Evolutionary conservation across 2,797 vertebrate genomes (phyloP), one percentile per base, ranked within the genome.

Genomic region (Aplochiton taeniatus): DNA sequence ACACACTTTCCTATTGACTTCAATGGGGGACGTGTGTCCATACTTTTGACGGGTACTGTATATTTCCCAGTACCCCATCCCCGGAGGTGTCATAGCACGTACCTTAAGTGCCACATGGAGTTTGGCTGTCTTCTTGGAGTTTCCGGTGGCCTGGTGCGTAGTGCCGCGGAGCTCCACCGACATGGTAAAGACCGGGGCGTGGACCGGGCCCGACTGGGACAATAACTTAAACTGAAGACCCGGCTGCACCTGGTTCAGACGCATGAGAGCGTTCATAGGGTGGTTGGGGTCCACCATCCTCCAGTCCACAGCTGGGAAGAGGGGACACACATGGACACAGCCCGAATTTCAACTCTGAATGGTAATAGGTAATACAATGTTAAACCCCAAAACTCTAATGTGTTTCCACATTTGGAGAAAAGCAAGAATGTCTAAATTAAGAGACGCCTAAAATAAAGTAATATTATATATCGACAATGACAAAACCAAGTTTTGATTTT

Each of bases 41-140:
- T 53, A 4, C 10, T 4, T 11, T 20, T 31, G 3, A 31, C 31
- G 2, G 31, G 2, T 3, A 6, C 2, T 31, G 31, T 31, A 31
- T 92, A 92, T 65, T 93, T 92, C 17, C 93, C 93, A 92, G 93
- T 92, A 0, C 92, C 92, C 77, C 94, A 31, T 31, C 31, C 92
- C 77, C 93, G 6, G 13, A 18, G 11, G 20, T 8, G 31, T 6
- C 31, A 1, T 7, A 5, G 11, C 20, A 6, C 31, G 31, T 89
- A 98, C 96, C 95, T 98, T 98, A 63, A 98, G 95, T 17, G 96
- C 96, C 48, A 97, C 96, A 0, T 98, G 95, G 73, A 98, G 95
- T 87, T 98, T 98, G 84, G 96, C 96, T 3, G 94, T 98, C 83
- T 98, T 96, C 91, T 98, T 98, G 47, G 96, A 98, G 85, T 94